Base-by-base conservation (phyloP, 2,113 vertebrate genomes). In the Condylura cristata region DNA sequence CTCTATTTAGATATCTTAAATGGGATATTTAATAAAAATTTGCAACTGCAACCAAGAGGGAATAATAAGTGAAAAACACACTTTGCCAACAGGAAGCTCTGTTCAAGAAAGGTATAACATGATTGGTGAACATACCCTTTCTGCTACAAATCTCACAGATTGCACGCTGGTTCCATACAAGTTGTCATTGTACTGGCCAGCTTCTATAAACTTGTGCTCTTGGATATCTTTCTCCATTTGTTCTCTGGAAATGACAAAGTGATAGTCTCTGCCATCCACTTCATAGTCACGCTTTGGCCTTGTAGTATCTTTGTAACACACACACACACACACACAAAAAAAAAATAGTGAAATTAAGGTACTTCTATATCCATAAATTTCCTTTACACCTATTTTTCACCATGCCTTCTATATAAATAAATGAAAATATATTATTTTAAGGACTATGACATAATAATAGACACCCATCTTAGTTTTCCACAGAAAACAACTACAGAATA, bases 121-220 rank as follows among this genome's bases (percentile, higher is more conserved):
- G 79, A 51, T 0, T 26, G 3, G 18, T 10, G 74, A 90, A 97
- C 99, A 94, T 98, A 99, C 99, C 99, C 99, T 98, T 97, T 99
- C 99, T 79, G 99, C 99, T 97, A 99, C 99, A 26, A 99, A 99
- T 99, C 98, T 99, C 95, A 99, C 99, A 68, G 99, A 99, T 95
- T 99, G 99, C 97, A 99, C 99, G 30, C 99, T 99, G 41, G 99
- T 99, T 86, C 99, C 99, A 41, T 99, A 99, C 89, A 99, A 98
- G 97, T 99, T 99, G 97, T 99, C 99, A 8, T 99, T 99, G 98
- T 99, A 99, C 97, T 99, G 99, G 93, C 99, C 99, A 1, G 99
- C 99, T 98, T 99, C 99, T 82, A 99, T 99, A 97, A 99, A 99
- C 98, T 99, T 99, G 99, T 99, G 99, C 98, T 99, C 99, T 98